Evolutionary conservation across 1,140 invertebrate species (phyloP).

Genomic region (Plectrocnemia conspersa): DNA sequence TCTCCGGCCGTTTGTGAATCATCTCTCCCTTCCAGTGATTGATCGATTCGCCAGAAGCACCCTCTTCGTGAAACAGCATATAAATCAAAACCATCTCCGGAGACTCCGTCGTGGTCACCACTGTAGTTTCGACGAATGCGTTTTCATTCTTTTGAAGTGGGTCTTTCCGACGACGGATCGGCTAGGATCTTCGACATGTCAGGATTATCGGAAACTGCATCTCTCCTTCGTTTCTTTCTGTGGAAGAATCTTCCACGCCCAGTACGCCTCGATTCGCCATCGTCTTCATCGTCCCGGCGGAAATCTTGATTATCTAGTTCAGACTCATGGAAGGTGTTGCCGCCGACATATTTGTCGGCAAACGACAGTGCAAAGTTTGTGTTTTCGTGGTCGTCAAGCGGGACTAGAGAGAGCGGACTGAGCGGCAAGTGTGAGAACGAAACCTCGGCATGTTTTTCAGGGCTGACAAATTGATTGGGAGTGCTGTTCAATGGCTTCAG

Average conservation of each 20-base stretch:
- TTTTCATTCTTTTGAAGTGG: conserved; percentile 7
- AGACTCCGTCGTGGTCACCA: neutral
- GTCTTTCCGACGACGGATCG: too few species aligned
- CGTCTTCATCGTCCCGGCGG: too few species aligned
- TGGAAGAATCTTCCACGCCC: conserved; percentile 13
- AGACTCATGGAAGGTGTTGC: too few species aligned
- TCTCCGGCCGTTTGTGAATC: neutral
- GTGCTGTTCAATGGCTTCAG: conserved; percentile 54
- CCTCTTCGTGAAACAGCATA: conserved; percentile 47
- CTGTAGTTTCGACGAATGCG: neutral
- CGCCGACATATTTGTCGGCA: neutral
- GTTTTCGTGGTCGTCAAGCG: too few species aligned
- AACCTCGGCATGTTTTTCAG: conserved; percentile 36
- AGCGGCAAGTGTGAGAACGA: too few species aligned
- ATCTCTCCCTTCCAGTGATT: conserved; percentile 9
- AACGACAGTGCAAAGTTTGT: neutral
- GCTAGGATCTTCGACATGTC: neutral
- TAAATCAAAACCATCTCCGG: conserved; percentile 43
- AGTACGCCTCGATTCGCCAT: conserved; percentile 8
- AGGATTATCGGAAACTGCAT: neutral
- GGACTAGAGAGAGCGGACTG: too few species aligned
- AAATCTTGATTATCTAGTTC: too few species aligned
- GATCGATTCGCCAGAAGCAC: conserved; percentile 37
- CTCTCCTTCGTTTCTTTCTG: conserved; percentile 17
- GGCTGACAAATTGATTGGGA: conserved; percentile 25